Percentiles rank a stretch among this genome's conserved stretches.
Conservation (phyloP, 2,888 invertebrate genomes). For the Hyposoter dolosus region DNA sequence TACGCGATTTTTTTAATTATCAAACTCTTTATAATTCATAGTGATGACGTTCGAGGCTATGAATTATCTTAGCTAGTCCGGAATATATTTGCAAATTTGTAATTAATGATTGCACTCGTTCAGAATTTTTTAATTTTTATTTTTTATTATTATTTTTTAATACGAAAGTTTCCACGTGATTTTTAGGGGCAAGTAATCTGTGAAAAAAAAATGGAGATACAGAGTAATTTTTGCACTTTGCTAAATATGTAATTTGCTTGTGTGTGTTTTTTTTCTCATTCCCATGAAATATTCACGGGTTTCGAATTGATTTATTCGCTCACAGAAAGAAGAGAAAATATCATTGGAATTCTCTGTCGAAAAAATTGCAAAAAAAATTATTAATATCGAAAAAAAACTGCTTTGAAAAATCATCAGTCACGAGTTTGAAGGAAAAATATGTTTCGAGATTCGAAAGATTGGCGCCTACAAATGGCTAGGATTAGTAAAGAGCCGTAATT, state of each 20-base stretch:
- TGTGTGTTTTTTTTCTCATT: not conserved
- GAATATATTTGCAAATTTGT: conserved; percentile 6
- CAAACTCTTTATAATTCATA: conserved; percentile 50
- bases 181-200: not conserved
- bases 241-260: not conserved
- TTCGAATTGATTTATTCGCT: not conserved
- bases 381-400: not conserved
- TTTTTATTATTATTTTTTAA: not conserved
- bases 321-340: not conserved
- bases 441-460: not conserved
- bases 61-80: conserved; percentile 7
- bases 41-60: conserved; percentile 38
- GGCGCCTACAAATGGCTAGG: not conserved
- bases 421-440: not conserved
- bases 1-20: conserved; percentile 50
- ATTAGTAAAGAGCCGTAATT: not conserved
- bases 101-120: conserved; percentile 23
- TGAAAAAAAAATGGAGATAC: not conserved
- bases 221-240: not conserved
- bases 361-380: not conserved
- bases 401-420: not conserved
- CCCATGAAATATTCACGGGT: not conserved
- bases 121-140: not conserved
- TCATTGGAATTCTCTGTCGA: not conserved
- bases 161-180: not conserved